Conservation (phyloP, 2,113 vertebrate species). For the Pungitius pungitius region DNA sequence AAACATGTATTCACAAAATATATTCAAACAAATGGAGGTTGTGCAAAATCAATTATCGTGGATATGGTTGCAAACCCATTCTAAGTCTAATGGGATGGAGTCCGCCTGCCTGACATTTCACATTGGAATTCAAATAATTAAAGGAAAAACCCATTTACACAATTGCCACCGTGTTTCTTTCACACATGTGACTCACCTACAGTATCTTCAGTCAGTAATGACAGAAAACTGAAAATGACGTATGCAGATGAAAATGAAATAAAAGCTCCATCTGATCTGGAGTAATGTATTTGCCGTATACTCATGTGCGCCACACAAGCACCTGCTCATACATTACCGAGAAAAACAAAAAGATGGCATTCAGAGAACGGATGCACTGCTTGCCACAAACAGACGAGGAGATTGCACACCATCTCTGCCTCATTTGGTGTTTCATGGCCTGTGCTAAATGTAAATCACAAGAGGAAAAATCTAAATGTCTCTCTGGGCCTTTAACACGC, state of each 20-base stretch:
- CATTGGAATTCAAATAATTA: not conserved
- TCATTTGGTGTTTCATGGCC: constrained; percentile 65
- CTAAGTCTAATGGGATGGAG: not conserved
- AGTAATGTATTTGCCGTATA: constrained; percentile 16
- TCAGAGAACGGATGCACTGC: constrained; percentile 4
- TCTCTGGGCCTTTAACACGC: constrained; percentile 38
- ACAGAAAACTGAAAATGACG: not conserved
- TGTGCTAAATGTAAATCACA: constrained; percentile 59
- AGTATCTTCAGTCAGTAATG: not conserved
- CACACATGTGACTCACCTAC: not conserved
- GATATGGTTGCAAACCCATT: not conserved
- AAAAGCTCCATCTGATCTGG: not conserved
- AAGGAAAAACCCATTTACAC: not conserved
- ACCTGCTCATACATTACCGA: constrained; percentile 4
- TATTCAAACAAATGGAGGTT: not conserved
- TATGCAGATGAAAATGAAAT: not conserved
- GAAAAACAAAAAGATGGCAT: not conserved
- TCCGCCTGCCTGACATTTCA: not conserved
- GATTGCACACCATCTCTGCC: constrained; percentile 45
- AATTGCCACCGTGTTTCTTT: not conserved
- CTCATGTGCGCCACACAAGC: not conserved
- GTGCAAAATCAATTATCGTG: not conserved
- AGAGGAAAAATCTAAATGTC: constrained; percentile 56
- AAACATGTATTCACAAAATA: not conserved
- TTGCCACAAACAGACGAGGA: constrained; percentile 50